These are phyloP conservation scores for Holacanthella duospinosa DNA, from an alignment of 2,888 invertebrate genomes.

Conservation along the genomic window DNA sequence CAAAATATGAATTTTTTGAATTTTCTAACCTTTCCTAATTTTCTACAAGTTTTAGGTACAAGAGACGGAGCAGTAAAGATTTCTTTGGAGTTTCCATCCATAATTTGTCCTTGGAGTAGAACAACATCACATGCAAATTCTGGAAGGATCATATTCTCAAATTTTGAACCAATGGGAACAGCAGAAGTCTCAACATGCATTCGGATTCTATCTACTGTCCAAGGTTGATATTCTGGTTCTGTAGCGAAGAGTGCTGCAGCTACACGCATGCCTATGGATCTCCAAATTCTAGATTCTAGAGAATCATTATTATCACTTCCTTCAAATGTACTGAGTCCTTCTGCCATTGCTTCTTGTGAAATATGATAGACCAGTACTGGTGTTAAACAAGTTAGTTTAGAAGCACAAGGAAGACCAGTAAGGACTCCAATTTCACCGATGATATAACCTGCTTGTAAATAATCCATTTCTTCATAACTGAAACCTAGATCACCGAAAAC, in stretches of 20 bases:
- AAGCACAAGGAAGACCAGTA: constrained; percentile 49
- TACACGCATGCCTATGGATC: constrained; percentile 50
- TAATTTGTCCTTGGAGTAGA: constrained; percentile 49
- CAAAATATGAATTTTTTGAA: too few species aligned
- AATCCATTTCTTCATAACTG: constrained; percentile 47
- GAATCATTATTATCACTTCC: constrained; percentile 43
- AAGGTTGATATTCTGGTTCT: constrained; percentile 47
- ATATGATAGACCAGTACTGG: constrained; percentile 46
- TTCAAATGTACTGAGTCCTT: constrained; percentile 39
- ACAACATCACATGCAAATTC: constrained; percentile 51
- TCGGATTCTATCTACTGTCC: constrained; percentile 48
- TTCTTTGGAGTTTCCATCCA: constrained; percentile 48
- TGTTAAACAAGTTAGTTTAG: constrained; percentile 51
- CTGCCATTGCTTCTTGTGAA: constrained; percentile 39
- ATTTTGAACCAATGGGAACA: constrained; percentile 47
- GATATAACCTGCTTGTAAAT: constrained; percentile 52
- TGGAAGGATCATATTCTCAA: constrained; percentile 48
- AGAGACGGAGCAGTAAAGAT: constrained; percentile 51
- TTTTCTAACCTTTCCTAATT: constrained; percentile 16
- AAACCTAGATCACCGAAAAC: constrained; percentile 47
- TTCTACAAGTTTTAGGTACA: constrained; percentile 46
- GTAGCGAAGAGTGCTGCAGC: constrained; percentile 48
- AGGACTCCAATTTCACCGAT: constrained; percentile 53
- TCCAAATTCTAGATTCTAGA: constrained; percentile 52
- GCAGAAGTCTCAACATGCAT: constrained; percentile 50